Percentiles rank a stretch among this genome's conserved stretches.
phyloP scores from a whole-genome alignment of 2,888 invertebrate genomes.

The Halictus ligatus region DNA sequence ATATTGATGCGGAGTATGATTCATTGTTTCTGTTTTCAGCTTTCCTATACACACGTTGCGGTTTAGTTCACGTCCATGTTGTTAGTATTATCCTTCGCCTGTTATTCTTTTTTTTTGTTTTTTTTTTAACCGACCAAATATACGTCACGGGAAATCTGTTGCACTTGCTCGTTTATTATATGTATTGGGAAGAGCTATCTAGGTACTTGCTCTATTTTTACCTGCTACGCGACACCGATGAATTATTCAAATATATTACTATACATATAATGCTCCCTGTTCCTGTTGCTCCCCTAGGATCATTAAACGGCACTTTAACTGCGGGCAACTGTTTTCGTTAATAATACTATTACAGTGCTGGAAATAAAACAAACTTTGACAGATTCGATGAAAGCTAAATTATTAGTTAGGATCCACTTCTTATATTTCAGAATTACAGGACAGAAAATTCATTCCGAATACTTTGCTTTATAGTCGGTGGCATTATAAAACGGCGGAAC shows the following conservation, averaged over 20 bases:
- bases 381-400: background rate
- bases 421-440: background rate
- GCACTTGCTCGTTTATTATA: background rate
- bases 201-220: background rate
- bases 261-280: background rate
- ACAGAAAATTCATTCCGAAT: background rate
- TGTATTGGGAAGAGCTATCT: background rate
- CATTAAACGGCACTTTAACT: background rate
- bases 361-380: background rate
- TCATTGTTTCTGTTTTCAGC: constrained; percentile 31
- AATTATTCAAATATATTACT: background rate
- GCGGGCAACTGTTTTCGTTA: background rate
- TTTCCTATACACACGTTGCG: background rate
- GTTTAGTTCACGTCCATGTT: constrained; percentile 12
- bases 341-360: background rate
- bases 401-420: background rate
- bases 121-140: background rate
- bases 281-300: background rate
- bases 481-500: too few species aligned
- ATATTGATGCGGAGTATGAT: constrained; percentile 28
- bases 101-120: background rate
- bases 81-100: background rate
- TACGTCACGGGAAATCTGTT: background rate
- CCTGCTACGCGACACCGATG: background rate
- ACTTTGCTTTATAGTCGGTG: background rate